These are phyloP conservation scores for Psophia crepitans DNA, from an alignment of 2,113 vertebrate species.

Conservation along the genomic window DNA sequence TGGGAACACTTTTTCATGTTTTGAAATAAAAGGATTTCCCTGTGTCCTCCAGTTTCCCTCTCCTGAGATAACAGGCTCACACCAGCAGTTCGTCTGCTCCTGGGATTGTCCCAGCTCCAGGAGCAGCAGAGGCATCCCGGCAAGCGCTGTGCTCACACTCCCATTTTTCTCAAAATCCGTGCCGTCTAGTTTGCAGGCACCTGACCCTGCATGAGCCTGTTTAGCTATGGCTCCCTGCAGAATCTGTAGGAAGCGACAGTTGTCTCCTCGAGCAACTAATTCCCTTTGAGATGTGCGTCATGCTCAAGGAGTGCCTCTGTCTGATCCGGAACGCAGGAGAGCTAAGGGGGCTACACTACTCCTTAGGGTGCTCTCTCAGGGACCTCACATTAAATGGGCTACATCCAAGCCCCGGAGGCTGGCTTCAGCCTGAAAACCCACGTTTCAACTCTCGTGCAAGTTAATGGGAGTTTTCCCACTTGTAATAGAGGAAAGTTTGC, in stretches of 20 bases:
- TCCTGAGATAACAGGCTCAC: background rate
- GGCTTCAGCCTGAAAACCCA: background rate
- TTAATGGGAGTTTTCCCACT: background rate
- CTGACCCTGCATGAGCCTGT: background rate
- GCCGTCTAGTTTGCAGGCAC: background rate
- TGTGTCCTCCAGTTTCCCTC: background rate
- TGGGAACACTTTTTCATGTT: background rate
- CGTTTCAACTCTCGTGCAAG: background rate
- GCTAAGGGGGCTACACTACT: background rate
- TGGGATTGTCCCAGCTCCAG: background rate
- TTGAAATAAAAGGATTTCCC: background rate
- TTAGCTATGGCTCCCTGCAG: background rate
- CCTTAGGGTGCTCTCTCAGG: background rate
- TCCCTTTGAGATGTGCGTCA: background rate
- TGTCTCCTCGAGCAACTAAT: background rate
- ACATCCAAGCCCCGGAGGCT: background rate
- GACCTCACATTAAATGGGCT: background rate
- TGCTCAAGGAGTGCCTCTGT: background rate
- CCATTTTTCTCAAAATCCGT: background rate
- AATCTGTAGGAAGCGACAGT: rapidly evolving
- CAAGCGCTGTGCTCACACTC: rapidly evolving
- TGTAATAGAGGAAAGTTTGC: background rate
- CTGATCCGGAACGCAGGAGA: background rate
- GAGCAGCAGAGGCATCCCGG: background rate
- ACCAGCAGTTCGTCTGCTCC: background rate